Evolutionary conservation across 2,797 vertebrate species (phyloP).

Genomic region (Thripadectes ignobilis): DNA sequence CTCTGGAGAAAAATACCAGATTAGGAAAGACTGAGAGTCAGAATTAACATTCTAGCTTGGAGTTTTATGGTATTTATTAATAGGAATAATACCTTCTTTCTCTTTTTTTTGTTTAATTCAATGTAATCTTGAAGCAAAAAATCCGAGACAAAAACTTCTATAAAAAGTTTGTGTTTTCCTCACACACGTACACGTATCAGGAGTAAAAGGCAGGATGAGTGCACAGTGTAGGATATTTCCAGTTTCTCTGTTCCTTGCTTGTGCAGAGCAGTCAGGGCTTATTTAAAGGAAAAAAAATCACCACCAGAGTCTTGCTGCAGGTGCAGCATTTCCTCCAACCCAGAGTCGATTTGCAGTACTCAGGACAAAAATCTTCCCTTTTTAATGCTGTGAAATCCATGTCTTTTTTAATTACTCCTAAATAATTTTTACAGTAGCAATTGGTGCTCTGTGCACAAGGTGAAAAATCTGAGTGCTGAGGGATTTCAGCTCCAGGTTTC

Average conservation of each 20-base stretch:
- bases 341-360: rapidly evolving
- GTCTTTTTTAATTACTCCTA: rapidly evolving
- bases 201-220: not conserved
- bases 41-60: not conserved
- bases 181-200: rapidly evolving
- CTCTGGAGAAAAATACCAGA: not conserved
- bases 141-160: not conserved
- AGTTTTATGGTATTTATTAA: not conserved
- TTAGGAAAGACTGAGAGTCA: not conserved
- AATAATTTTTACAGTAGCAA: not conserved
- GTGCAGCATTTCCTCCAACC: not conserved
- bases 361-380: rapidly evolving
- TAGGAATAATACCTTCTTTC: not conserved
- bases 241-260: not conserved
- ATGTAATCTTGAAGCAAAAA: not conserved
- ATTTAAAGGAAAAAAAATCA: not conserved
- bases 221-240: rapidly evolving
- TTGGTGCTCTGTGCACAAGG: not conserved
- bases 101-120: not conserved
- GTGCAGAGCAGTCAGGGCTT: not conserved
- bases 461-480: not conserved
- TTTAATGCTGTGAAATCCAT: rapidly evolving
- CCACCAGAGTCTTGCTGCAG: rapidly evolving
- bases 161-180: not conserved
- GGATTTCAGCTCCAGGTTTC: not conserved